Evolutionary conservation across 2,888 invertebrate species (phyloP).

Genomic region (Tachina grossa): DNA sequence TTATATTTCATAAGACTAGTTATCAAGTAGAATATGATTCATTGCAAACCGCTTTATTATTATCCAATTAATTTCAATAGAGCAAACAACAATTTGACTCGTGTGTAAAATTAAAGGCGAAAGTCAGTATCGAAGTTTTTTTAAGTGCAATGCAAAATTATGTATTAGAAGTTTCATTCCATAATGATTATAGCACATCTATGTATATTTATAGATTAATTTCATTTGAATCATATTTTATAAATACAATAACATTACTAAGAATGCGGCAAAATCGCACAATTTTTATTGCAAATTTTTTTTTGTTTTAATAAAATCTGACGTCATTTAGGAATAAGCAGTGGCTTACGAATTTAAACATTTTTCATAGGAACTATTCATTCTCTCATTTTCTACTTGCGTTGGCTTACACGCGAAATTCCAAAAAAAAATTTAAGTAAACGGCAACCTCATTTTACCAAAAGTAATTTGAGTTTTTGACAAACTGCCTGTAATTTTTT

Average conservation of each 20-base stretch:
- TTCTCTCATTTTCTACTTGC: no score
- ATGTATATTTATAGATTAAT: constrained; percentile 28
- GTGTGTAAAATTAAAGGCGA: not conserved
- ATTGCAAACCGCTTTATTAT: not conserved
- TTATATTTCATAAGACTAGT: not conserved
- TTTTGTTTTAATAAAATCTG: constrained; percentile 16
- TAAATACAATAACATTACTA: constrained; percentile 18
- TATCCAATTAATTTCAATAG: no score
- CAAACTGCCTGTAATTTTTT: no score
- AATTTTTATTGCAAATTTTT: not conserved
- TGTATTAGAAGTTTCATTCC: constrained; percentile 42
- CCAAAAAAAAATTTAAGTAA: no score
- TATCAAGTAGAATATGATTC: not conserved
- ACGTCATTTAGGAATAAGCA: constrained; percentile 50
- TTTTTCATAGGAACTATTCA: no score
- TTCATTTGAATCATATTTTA: constrained; percentile 56
- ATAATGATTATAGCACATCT: constrained; percentile 13
- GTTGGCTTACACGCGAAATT: no score
- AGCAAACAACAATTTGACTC: not conserved
- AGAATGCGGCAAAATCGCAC: constrained; percentile 10
- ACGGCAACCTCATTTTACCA: no score
- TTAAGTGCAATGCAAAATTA: constrained; percentile 7
- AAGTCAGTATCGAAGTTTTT: not conserved
- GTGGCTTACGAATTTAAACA: not conserved
- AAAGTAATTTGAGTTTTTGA: no score